Evolutionary conservation across 1,140 invertebrate genomes (phyloP).

Genomic region (Campodea augens): DNA sequence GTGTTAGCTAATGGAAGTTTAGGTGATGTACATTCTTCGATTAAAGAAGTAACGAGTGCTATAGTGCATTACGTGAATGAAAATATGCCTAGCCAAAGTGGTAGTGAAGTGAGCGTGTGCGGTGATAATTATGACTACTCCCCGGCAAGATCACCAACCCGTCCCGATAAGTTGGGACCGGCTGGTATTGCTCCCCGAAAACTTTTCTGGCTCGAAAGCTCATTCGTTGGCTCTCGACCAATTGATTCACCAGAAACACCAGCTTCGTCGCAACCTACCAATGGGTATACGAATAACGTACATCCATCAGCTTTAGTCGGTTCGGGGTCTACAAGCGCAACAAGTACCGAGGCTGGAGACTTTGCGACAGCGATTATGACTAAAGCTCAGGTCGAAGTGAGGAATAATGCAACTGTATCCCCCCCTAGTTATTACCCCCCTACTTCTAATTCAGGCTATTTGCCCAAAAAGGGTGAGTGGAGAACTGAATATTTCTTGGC

Average conservation of each 20-base stretch:
- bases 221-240: slow-evolving; percentile 66
- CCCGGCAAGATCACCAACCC: slow-evolving; percentile 7
- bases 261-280: too few species aligned
- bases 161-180: background rate
- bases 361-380: too few species aligned
- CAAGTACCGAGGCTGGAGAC: too few species aligned
- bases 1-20: background rate
- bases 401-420: too few species aligned
- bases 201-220: slow-evolving; percentile 73
- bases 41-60: slow-evolving; percentile 80
- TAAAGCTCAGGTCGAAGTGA: too few species aligned
- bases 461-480: too few species aligned
- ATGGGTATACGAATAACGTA: too few species aligned
- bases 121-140: slow-evolving; percentile 16
- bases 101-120: slow-evolving; percentile 30
- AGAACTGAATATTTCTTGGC: too few species aligned
- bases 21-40: slow-evolving; percentile 61
- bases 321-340: too few species aligned
- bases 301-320: too few species aligned
- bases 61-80: slow-evolving; percentile 64
- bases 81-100: slow-evolving; percentile 28
- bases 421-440: too few species aligned
- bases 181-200: slow-evolving; percentile 15
- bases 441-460: too few species aligned
- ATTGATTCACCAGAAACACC: slow-evolving; percentile 66